phyloP scores from a whole-genome alignment of 1,140 invertebrate species.

The Brachionus angularis region DNA sequence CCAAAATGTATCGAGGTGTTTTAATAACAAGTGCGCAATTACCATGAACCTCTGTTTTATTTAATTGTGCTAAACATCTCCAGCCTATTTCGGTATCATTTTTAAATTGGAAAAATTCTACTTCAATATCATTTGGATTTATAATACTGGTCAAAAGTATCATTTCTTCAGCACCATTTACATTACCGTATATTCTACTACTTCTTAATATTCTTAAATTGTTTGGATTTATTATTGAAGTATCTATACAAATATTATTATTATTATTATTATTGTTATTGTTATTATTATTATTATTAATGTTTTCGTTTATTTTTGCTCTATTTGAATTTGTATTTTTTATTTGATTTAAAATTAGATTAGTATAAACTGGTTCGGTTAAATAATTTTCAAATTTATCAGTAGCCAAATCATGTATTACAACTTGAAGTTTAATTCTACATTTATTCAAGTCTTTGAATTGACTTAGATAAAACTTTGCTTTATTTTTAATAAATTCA shows the following conservation, averaged over 20 bases:
- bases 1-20: not conserved
- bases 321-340: no score
- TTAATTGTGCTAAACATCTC: conserved; percentile 4
- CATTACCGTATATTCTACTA: not conserved
- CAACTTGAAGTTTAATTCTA: not conserved
- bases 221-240: not conserved
- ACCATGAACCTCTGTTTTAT: not conserved
- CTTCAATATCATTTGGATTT: not conserved
- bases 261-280: not conserved
- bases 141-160: conserved; percentile 3
- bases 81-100: not conserved
- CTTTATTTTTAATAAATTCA: no score
- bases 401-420: not conserved
- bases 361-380: not conserved
- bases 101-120: conserved; percentile 19
- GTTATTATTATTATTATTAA: not conserved
- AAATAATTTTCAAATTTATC: conserved; percentile 20
- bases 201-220: conserved; percentile 1
- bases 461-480: no score
- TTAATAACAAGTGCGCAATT: conserved; percentile 6
- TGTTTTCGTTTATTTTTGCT: no score
- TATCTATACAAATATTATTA: not conserved
- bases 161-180: not conserved
- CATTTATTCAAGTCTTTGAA: not conserved
- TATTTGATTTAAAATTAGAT: not conserved